These are phyloP conservation scores for Psittacara wagleri DNA, from an alignment of 2,113 vertebrate species.

Conservation along the genomic window DNA sequence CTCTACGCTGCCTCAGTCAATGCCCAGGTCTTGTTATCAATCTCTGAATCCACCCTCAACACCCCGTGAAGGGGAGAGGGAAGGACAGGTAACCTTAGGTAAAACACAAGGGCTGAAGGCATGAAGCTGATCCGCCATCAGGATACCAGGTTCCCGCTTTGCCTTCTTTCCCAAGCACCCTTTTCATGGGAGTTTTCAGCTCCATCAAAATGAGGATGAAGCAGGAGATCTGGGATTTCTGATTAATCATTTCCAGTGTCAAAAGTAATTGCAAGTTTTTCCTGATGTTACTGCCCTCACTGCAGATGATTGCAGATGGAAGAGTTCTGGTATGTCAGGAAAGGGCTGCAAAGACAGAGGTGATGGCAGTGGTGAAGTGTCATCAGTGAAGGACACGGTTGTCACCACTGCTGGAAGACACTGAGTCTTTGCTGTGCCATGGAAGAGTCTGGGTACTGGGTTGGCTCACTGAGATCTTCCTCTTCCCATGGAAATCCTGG, in stretches of 20 bases:
- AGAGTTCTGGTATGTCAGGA: background rate
- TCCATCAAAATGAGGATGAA: background rate
- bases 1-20: background rate
- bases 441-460: background rate
- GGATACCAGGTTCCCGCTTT: background rate
- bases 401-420: background rate
- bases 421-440: background rate
- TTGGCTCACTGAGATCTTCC: background rate
- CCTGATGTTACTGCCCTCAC: fast-evolving
- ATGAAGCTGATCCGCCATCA: background rate
- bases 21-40: background rate
- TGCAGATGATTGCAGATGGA: background rate
- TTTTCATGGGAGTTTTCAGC: background rate
- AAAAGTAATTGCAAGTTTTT: background rate
- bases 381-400: fast-evolving
- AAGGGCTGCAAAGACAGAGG: background rate
- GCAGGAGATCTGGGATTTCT: fast-evolving
- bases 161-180: background rate
- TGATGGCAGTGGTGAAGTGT: background rate
- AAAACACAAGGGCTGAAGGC: background rate
- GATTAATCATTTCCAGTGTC: background rate
- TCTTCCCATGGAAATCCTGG: background rate
- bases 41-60: background rate
- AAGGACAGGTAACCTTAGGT: background rate
- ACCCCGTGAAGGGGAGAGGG: background rate